Percentiles rank a stretch among this genome's conserved stretches.
phyloP scores from a whole-genome alignment of 2,113 vertebrate genomes.

The Jaculus jaculus region DNA sequence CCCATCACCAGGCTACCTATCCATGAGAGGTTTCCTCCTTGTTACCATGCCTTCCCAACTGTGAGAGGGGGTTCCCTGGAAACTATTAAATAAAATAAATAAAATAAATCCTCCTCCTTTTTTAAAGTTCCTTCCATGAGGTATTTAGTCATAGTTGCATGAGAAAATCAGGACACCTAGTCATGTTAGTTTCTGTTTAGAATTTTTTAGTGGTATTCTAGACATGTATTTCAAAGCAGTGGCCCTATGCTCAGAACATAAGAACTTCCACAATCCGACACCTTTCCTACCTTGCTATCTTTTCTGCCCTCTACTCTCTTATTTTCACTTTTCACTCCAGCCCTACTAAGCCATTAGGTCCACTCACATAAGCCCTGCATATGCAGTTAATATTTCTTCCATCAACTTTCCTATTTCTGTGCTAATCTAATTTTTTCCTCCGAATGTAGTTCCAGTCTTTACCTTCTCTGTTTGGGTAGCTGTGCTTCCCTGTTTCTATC shows the following conservation, averaged over 20 bases:
- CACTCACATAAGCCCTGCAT: background rate
- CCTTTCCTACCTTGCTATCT: background rate
- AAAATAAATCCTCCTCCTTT: background rate
- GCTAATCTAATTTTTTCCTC: background rate
- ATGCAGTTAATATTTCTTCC: background rate
- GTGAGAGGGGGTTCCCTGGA: background rate
- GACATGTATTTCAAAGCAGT: background rate
- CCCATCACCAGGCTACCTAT: too few species aligned
- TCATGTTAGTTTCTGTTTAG: background rate
- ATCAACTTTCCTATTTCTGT: conserved; percentile 18
- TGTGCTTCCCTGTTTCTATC: background rate
- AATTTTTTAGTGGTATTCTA: background rate
- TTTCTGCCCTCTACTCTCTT: background rate
- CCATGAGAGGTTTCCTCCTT: too few species aligned
- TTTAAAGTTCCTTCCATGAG: background rate
- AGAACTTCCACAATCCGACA: background rate
- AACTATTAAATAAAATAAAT: background rate
- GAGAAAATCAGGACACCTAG: background rate
- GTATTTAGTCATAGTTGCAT: background rate
- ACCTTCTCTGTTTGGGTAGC: background rate
- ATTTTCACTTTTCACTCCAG: background rate
- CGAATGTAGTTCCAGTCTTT: background rate
- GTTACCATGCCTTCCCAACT: background rate
- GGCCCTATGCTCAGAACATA: background rate
- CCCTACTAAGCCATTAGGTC: background rate